Conservation (phyloP, 2,113 vertebrate genomes). For the Uria lomvia region DNA sequence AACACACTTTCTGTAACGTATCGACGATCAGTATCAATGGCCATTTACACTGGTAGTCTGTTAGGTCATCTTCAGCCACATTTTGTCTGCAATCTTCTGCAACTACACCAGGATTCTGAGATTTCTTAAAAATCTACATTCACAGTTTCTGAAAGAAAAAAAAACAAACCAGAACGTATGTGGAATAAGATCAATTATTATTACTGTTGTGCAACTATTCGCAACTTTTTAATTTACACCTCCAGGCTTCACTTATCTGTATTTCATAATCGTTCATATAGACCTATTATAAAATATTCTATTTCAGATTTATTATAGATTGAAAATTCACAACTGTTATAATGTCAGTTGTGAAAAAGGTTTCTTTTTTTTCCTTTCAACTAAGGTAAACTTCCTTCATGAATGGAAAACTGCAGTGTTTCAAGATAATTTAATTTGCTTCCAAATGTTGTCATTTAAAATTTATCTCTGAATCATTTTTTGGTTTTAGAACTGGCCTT, state of each 20-base stretch:
- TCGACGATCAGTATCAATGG: fast-evolving
- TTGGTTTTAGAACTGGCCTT: background rate
- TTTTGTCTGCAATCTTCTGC: background rate
- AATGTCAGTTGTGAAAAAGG: background rate
- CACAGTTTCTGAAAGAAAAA: background rate
- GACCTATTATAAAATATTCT: background rate
- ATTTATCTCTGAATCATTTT: background rate
- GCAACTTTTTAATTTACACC: background rate
- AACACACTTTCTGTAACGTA: background rate
- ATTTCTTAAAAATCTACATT: background rate
- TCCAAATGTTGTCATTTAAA: background rate
- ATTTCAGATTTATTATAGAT: background rate
- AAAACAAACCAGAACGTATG: background rate
- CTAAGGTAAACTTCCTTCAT: background rate
- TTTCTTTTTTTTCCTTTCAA: background rate
- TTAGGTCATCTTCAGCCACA: background rate
- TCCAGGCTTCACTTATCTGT: background rate
- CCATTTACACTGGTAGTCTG: background rate
- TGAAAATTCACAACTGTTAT: background rate
- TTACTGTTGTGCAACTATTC: background rate
- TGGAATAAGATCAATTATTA: background rate
- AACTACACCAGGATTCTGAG: background rate
- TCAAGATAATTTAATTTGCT: background rate
- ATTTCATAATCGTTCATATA: background rate
- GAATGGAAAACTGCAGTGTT: background rate